A percentile compares a stretch with the other conserved stretches of the same genome.
phyloP scores from a whole-genome alignment of 2,113 vertebrate genomes.

The Pardalotus punctatus region DNA sequence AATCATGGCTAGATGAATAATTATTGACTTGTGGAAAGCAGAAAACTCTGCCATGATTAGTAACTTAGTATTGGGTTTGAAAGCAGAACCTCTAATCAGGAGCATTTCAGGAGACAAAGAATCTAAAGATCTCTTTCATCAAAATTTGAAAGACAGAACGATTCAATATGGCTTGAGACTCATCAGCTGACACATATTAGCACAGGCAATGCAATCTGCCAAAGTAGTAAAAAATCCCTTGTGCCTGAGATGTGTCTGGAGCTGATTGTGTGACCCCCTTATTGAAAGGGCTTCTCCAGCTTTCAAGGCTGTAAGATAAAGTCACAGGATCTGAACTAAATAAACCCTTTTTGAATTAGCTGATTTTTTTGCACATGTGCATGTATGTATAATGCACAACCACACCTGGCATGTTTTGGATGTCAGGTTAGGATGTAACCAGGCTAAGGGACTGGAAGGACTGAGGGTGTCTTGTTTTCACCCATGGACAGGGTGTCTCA shows the following conservation, averaged over 20 bases:
- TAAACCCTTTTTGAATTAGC: not conserved
- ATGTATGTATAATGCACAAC: not conserved
- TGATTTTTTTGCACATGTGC: accelerated
- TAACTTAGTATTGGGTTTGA: not conserved
- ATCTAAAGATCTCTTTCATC: not conserved
- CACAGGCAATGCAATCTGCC: not conserved
- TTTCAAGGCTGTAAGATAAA: not conserved
- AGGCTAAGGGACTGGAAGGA: not conserved
- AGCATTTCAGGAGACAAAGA: not conserved
- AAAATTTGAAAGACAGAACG: not conserved
- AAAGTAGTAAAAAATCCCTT: not conserved
- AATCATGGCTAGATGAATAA: not conserved
- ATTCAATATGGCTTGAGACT: not conserved
- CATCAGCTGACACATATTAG: not conserved
- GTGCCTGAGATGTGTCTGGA: not conserved
- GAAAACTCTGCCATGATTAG: not conserved
- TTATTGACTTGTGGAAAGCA: not conserved
- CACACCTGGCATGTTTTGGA: not conserved
- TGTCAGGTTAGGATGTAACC: not conserved
- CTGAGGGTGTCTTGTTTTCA: not conserved
- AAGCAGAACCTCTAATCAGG: not conserved
- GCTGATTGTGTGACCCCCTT: not conserved
- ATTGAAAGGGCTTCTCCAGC: not conserved
- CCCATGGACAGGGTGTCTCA: not conserved
- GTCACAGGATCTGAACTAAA: not conserved